A percentile compares a stretch with the other conserved stretches of the same genome.
These are phyloP conservation scores for Reticulitermes speratus DNA, from an alignment of 1,140 invertebrate species.

Conservation along the genomic window DNA sequence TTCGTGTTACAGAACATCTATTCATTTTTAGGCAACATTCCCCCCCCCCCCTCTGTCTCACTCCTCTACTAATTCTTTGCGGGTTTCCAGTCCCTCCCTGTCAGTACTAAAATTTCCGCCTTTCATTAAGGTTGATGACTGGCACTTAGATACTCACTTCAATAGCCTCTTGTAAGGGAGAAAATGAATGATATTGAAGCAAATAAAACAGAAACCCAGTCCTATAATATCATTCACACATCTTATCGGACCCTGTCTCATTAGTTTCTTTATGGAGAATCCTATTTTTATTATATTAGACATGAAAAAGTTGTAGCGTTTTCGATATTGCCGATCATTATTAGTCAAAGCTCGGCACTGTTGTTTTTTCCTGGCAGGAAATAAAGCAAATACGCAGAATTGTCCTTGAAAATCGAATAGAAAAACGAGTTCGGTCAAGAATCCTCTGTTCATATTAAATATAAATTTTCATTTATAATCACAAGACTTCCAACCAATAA, in stretches of 20 bases:
- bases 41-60: background rate
- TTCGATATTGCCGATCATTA: background rate
- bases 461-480: too few relatives aligned
- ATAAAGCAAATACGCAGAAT: too few relatives aligned
- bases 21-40: background rate
- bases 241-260: background rate
- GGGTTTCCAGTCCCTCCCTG: background rate
- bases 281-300: background rate
- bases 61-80: background rate
- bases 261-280: background rate
- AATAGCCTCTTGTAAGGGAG: background rate
- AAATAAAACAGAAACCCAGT: background rate
- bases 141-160: background rate
- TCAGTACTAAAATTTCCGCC: background rate
- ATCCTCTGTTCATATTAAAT: too few relatives aligned
- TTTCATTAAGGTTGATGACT: background rate
- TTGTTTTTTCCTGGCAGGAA: too few relatives aligned
- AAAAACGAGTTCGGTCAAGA: too few relatives aligned
- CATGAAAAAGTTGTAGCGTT: background rate
- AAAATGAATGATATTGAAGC: background rate
- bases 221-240: background rate
- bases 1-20: background rate
- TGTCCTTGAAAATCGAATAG: too few relatives aligned
- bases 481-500: too few relatives aligned
- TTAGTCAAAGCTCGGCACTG: too few relatives aligned